Evolutionary conservation across 2,888 invertebrate species (phyloP).

Genomic region (Synanthedon andrenaeformis): DNA sequence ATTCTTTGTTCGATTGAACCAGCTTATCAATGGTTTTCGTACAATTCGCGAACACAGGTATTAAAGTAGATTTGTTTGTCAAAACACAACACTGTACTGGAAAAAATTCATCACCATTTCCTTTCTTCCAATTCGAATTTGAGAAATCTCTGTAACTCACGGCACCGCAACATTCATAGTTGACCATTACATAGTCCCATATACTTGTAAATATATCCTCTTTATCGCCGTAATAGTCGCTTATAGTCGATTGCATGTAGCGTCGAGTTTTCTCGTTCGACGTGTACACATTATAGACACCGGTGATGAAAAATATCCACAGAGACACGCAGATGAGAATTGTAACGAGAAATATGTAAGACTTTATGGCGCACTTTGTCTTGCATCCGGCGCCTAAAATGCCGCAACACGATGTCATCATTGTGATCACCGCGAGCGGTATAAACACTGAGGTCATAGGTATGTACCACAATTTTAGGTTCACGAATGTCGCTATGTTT

Average conservation of each 20-base stretch:
- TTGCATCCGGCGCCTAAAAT: slow-evolving; percentile 51
- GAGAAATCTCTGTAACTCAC: slow-evolving; percentile 37
- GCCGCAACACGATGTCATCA: slow-evolving; percentile 54
- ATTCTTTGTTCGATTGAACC: slow-evolving; percentile 22
- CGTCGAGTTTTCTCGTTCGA: slow-evolving; percentile 29
- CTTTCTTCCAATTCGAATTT: slow-evolving; percentile 35
- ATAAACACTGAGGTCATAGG: slow-evolving; percentile 43
- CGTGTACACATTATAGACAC: slow-evolving; percentile 45
- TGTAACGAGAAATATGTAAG: slow-evolving; percentile 46
- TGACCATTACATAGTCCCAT: slow-evolving; percentile 48
- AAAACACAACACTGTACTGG: slow-evolving; percentile 50
- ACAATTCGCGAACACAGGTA: slow-evolving; percentile 34
- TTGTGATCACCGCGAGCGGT: slow-evolving; percentile 29
- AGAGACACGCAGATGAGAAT: slow-evolving; percentile 27
- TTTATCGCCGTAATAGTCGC: slow-evolving; percentile 38
- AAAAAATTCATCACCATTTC: slow-evolving; percentile 26
- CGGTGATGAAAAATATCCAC: slow-evolving; percentile 47
- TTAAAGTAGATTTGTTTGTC: slow-evolving; percentile 24
- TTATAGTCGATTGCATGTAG: slow-evolving; percentile 28
- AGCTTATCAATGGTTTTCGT: slow-evolving; percentile 17
- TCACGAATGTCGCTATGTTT: slow-evolving; percentile 40
- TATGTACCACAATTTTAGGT: slow-evolving; percentile 41
- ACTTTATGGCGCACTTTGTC: slow-evolving; percentile 48
- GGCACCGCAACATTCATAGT: slow-evolving; percentile 51
- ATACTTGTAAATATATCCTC: slow-evolving; percentile 41